These are phyloP conservation scores for Limnephilus lunatus DNA, from an alignment of 2,888 invertebrate genomes.

Conservation along the genomic window DNA sequence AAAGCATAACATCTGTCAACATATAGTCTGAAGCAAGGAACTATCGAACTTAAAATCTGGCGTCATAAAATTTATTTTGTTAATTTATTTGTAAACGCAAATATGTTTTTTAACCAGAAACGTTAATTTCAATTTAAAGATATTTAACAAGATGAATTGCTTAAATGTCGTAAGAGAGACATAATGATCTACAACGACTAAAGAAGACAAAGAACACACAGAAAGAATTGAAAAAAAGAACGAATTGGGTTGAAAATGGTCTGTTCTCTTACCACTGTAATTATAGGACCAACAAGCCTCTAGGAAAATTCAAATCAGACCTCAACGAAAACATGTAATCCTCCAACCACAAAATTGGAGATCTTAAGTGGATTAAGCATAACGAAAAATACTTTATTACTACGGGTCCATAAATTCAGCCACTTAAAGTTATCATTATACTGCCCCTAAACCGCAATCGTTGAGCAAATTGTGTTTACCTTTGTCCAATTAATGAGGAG, in stretches of 20 bases:
- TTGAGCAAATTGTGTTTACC: slow-evolving; percentile 20
- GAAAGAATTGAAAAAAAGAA: not conserved
- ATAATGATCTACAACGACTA: not conserved
- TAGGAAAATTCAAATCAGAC: not conserved
- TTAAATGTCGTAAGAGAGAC: not conserved
- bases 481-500: slow-evolving; percentile 27
- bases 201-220: not conserved
- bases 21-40: not conserved
- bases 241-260: not conserved
- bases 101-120: not conserved
- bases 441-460: slow-evolving; percentile 4
- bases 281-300: not conserved
- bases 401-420: not conserved
- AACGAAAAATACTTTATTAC: not conserved
- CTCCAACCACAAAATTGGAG: not conserved
- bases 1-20: not conserved
- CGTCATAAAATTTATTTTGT: not conserved
- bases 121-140: not conserved
- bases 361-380: not conserved
- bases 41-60: not conserved
- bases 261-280: not conserved
- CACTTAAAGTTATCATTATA: not conserved
- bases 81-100: not conserved
- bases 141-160: not conserved
- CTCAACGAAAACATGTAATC: not conserved